phyloP scores from a whole-genome alignment of 2,797 vertebrate genomes.

The Uromys caudimaculatus region DNA sequence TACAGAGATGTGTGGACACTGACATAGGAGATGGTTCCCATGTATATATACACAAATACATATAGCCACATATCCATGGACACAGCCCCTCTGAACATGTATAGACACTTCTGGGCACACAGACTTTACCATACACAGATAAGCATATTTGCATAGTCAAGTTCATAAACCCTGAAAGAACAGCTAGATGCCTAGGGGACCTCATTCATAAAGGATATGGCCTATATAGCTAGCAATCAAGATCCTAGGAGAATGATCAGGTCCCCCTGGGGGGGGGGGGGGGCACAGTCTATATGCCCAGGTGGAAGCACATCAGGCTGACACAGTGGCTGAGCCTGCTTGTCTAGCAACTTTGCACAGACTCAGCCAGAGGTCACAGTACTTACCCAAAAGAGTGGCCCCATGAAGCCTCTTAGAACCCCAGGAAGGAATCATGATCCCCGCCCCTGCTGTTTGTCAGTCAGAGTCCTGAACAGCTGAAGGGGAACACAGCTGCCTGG shows the following conservation, averaged over 20 bases:
- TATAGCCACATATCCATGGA: neutral
- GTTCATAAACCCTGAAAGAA: neutral
- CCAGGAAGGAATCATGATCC: neutral
- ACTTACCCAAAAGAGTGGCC: neutral
- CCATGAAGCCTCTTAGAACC: neutral
- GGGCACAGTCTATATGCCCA: neutral
- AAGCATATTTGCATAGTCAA: neutral
- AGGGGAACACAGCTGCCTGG: neutral
- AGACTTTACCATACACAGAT: neutral
- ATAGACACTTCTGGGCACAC: neutral
- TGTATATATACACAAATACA: neutral
- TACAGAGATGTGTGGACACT: neutral
- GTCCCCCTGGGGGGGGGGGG: neutral
- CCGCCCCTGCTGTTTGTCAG: neutral
- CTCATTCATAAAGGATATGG: too few species aligned
- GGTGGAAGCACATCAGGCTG: neutral
- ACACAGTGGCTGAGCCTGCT: too few species aligned
- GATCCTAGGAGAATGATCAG: neutral
- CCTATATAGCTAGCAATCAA: neutral
- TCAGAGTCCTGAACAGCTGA: neutral
- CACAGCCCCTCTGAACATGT: neutral
- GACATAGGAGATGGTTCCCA: neutral
- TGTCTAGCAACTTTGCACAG: neutral
- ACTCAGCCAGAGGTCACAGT: neutral
- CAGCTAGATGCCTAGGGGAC: neutral